These are phyloP conservation scores for Pilophorus perplexus DNA, from an alignment of 2,888 invertebrate species.

Conservation along the genomic window DNA sequence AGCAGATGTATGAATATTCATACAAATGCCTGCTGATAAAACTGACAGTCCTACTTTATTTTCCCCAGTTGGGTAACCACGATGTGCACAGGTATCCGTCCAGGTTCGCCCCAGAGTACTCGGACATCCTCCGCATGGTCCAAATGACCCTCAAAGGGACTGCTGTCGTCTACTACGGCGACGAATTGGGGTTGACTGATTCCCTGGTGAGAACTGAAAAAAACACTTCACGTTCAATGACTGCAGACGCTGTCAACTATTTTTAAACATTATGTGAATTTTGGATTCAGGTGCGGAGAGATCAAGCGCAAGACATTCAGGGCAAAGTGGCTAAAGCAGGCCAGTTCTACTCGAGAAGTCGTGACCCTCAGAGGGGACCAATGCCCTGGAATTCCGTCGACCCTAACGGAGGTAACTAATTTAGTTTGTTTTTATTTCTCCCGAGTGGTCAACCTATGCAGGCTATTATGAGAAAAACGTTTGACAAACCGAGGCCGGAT, in stretches of 20 bases:
- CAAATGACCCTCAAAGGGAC: constrained; percentile 78
- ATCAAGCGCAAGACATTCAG: constrained; percentile 59
- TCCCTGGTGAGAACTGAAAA: constrained; percentile 54
- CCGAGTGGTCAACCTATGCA: constrained; percentile 1
- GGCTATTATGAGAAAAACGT: neutral
- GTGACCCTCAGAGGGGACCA: constrained; percentile 76
- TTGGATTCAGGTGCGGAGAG: constrained; percentile 52
- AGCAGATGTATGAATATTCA: too few relatives aligned
- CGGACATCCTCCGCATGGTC: constrained; percentile 82
- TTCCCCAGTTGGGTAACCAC: constrained; percentile 69
- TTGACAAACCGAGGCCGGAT: too few relatives aligned
- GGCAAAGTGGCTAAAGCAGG: constrained; percentile 60
- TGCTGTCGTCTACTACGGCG: constrained; percentile 82
- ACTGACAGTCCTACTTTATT: too few relatives aligned
- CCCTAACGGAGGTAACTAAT: constrained; percentile 58
- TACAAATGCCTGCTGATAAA: too few relatives aligned
- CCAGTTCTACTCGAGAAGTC: constrained; percentile 59
- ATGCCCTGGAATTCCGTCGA: constrained; percentile 73
- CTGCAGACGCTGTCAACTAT: too few relatives aligned
- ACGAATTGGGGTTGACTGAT: constrained; percentile 73
- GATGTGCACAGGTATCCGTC: constrained; percentile 69
- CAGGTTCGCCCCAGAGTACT: constrained; percentile 64
- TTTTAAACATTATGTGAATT: too few relatives aligned
- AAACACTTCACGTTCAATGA: too few relatives aligned
- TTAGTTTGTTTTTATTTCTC: too few relatives aligned